Evolutionary conservation across 35 echinoderm and acorn worm genomes (phyloP).

Genomic region (Strongylocentrotus purpuratus): DNA sequence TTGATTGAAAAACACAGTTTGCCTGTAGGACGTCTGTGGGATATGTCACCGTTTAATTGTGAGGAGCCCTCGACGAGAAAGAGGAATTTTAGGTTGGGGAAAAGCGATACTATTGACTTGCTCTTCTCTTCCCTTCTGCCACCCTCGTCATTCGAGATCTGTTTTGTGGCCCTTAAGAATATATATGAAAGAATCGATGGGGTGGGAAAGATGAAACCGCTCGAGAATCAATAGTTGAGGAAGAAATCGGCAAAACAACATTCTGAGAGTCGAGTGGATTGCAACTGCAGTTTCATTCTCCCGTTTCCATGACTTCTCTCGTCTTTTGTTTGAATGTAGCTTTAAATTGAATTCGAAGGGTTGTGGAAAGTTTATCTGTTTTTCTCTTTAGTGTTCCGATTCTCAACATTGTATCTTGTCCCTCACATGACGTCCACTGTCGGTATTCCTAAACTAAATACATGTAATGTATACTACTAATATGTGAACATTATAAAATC

Average conservation of each 20-base stretch:
- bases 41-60: constrained; percentile 18
- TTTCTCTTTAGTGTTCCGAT: background rate
- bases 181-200: background rate
- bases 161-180: background rate
- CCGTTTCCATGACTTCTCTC: background rate
- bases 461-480: too few species aligned
- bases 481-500: too few species aligned
- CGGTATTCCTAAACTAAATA: background rate
- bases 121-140: background rate
- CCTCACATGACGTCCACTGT: background rate
- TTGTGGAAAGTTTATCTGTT: background rate
- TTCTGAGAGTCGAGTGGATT: background rate
- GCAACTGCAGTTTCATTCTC: background rate
- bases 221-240: background rate
- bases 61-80: background rate
- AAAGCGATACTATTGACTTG: constrained; percentile 4
- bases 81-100: background rate
- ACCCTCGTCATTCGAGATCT: background rate
- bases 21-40: background rate
- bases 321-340: background rate
- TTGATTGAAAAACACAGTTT: constrained; percentile 6
- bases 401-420: background rate
- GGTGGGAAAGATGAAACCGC: background rate
- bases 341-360: background rate
- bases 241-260: background rate